These are phyloP conservation scores for Scarus forsteni DNA, from an alignment of 2,797 vertebrate genomes.

Conservation along the genomic window DNA sequence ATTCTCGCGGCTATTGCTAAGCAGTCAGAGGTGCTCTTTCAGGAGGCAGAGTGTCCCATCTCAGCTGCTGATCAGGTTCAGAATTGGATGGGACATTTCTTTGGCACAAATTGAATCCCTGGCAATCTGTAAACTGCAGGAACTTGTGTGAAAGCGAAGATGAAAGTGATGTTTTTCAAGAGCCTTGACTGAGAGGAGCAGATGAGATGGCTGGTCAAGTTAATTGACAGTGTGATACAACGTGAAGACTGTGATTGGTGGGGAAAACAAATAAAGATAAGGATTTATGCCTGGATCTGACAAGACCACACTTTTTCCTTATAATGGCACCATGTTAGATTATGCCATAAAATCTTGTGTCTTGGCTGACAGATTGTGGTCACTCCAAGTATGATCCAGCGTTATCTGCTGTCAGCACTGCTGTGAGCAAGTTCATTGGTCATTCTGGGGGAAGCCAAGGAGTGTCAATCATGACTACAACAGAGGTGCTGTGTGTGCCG, in stretches of 20 bases:
- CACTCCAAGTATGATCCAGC: no score
- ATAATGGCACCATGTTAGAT: no score
- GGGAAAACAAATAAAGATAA: constrained; percentile 7
- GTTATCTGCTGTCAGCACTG: no score
- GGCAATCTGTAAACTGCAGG: constrained; percentile 76
- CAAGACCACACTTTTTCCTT: no score
- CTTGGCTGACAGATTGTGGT: no score
- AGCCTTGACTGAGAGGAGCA: constrained; percentile 49
- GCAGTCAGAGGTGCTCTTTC: constrained; percentile 64
- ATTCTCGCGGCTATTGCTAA: constrained; percentile 65
- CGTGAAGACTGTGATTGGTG: constrained; percentile 15
- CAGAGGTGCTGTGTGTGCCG: no score
- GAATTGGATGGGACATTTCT: constrained; percentile 70
- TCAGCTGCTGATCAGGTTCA: constrained; percentile 65
- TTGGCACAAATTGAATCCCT: constrained; percentile 82
- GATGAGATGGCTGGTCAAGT: constrained; percentile 68
- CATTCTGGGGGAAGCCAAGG: no score
- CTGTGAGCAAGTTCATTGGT: no score
- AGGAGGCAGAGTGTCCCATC: constrained; percentile 61
- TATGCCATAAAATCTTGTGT: no score
- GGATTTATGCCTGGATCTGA: no score
- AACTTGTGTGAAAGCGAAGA: constrained; percentile 69
- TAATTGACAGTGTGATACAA: constrained; percentile 69
- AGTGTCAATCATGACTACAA: no score
- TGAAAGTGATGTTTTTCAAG: constrained; percentile 63